Conservation (phyloP, 2,113 vertebrate genomes). For the Ovis aries region DNA sequence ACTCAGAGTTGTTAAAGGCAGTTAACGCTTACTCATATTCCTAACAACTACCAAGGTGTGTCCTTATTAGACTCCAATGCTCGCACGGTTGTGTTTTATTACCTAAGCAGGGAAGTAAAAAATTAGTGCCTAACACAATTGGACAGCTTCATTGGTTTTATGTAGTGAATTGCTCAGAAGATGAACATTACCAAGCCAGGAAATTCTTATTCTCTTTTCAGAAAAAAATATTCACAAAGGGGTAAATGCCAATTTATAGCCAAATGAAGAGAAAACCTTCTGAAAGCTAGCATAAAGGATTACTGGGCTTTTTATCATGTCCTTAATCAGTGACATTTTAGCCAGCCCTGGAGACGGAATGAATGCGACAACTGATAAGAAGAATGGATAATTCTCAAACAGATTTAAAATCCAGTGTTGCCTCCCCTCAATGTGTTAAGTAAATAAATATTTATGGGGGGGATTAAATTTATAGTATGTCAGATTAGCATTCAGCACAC, state of each 20-base stretch:
- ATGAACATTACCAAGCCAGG: background rate
- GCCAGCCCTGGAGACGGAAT: background rate
- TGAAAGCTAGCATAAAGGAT: background rate
- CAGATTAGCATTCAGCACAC: background rate
- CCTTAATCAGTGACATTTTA: background rate
- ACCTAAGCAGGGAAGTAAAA: background rate
- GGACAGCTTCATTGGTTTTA: background rate
- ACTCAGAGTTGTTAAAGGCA: background rate
- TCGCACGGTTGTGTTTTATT: slow-evolving; percentile 1
- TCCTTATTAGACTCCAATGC: background rate
- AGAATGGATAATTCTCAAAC: background rate
- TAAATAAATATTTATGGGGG: background rate
- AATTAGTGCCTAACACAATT: background rate
- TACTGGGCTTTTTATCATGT: background rate
- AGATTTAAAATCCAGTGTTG: background rate
- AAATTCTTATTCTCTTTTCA: background rate
- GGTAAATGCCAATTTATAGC: background rate
- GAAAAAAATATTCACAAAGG: background rate
- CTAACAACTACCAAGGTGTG: background rate
- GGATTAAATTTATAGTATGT: background rate
- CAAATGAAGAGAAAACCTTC: background rate
- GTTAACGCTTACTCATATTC: background rate
- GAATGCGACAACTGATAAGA: background rate
- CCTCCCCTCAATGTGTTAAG: background rate
- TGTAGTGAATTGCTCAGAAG: background rate